Base-by-base conservation (phyloP, 2,797 vertebrate species). In the Sebastes itinus region DNA sequence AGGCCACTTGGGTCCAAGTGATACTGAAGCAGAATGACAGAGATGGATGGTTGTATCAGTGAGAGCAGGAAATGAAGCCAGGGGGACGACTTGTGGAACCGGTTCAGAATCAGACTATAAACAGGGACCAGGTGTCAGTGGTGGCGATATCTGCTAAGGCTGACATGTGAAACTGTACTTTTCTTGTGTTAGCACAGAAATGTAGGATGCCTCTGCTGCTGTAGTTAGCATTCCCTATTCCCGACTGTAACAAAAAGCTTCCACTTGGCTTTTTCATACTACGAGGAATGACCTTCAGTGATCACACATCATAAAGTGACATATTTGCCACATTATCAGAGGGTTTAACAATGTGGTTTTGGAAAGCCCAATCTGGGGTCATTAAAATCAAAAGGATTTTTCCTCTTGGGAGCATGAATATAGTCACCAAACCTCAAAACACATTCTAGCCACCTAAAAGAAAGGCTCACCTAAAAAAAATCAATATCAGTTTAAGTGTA, bases 41-140 rank as follows among this genome's bases (percentile, higher is more conserved):
- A 87, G 91, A 93, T 76, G 67, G 81, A 92, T 92, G 81, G 74
- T 70, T 80, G 75, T 78, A 76, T 92, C 86, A 76, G 49, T 22
- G 55, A 77, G 71, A 83, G 62, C 81, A 89, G 92, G 90, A 94
- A 93, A 94, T 93, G 71, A 92, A 93, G 73, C 71, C 78, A 74
- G 74, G 59, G 62, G 78, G 81, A 83, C 68, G 80, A 71, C 54
- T 70, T 62, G 63, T 80, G 72, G 74, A 89, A 70, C 81, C 77
- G 72, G 78, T 77, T 88, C 76, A 71, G 23, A 80, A 75, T 90
- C 76, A 59, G 58, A 81, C 68, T 76, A 76, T 83, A 49, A 49
- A 59, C 32, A 52, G 58, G 58, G 70, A 87, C 91, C 77, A 63
- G 28, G 77, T 92, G 86, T 86, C 81, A 52, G 49, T 52, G 33